Evolutionary conservation across 2,797 vertebrate species (phyloP), one percentile per base, ranked within the genome.

Genomic region (Pristis pectinata): DNA sequence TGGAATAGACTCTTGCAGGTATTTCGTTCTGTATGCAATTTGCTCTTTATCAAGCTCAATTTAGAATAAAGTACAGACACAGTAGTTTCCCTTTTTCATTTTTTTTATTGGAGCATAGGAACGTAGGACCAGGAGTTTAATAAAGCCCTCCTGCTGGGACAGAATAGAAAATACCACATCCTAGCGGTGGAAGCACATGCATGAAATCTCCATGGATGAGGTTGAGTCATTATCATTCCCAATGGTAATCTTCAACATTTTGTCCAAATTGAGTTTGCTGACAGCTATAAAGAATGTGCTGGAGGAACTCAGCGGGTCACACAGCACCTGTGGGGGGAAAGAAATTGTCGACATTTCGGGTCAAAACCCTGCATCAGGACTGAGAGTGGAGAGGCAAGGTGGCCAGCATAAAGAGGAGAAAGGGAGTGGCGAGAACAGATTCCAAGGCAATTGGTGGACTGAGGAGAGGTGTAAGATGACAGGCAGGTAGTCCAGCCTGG

Each of bases 1-100:
- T 61, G 98, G 98, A 0, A 96, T 98, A 37, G 97, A 98, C 95
- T 97, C 97, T 94, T 98, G 97, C 97, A 98, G 98, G 98, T 98
- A 95, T 91, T 64, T 91, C 67, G 9, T 67, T 91, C 87, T 67
- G 17, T 41, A 67, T 41, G 17, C 41, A 53, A 41, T 37, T n/a
- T 41, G n/a, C 87, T 41, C n/a, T 67, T 72, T 91, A 22, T 9
- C 87, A 91, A 67, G 64, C 9, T 27, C 2, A 24, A 11, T 67
- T 27, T 19, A 1, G 8, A 67, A 24, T 19, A 13, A 59, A 59
- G 87, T 59, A 5, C 19, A 5, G 70, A 72, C 22, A 67, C 70
- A 24, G 27, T 3, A 72, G 6, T 37, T 91, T 91, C 22, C 56
- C 17, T 64, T 91, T 22, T 37, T 17, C 64, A 72, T 4, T 34